Percentiles rank a stretch among this genome's conserved stretches.
phyloP scores from a whole-genome alignment of 23 tunicate genomes.

The Halocynthia roretzi region DNA sequence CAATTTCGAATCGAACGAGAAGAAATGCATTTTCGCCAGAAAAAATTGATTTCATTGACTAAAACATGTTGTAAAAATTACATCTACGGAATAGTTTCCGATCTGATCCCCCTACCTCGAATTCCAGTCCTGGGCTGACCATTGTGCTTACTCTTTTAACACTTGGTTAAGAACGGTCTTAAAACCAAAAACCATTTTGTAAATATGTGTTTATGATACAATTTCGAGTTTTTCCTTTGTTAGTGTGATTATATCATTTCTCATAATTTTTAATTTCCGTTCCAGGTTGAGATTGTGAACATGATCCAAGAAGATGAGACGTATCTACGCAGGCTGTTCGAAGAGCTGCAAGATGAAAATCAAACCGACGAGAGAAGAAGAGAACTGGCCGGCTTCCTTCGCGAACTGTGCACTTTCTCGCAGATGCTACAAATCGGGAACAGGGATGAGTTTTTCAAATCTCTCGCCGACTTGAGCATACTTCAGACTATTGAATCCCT shows the following conservation, averaged over 20 bases:
- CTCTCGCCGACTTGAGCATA: slow-evolving; percentile 55
- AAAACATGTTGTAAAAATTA: no score
- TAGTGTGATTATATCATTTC: not conserved
- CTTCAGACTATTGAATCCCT: slow-evolving; percentile 59
- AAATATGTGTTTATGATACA: no score
- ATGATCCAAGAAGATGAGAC: slow-evolving; percentile 56
- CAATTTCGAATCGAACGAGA: no score
- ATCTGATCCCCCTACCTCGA: no score
- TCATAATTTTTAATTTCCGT: not conserved
- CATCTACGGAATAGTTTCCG: no score
- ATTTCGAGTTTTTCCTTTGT: not conserved
- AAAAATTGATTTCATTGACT: no score
- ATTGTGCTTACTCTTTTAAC: no score
- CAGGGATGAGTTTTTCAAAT: slow-evolving; percentile 66
- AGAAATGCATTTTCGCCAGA: no score
- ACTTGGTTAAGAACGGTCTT: no score
- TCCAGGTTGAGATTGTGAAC: slow-evolving; percentile 80
- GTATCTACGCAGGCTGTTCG: slow-evolving; percentile 50
- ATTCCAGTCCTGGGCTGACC: no score
- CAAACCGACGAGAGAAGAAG: slow-evolving; percentile 27
- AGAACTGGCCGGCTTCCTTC: slow-evolving; percentile 83
- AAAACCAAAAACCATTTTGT: no score
- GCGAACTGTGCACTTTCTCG: slow-evolving; percentile 70
- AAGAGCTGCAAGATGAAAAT: slow-evolving; percentile 60
- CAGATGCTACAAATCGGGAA: slow-evolving; percentile 73